phyloP scores from a whole-genome alignment of 2,113 vertebrate species.

The Todiramphus chloris region DNA sequence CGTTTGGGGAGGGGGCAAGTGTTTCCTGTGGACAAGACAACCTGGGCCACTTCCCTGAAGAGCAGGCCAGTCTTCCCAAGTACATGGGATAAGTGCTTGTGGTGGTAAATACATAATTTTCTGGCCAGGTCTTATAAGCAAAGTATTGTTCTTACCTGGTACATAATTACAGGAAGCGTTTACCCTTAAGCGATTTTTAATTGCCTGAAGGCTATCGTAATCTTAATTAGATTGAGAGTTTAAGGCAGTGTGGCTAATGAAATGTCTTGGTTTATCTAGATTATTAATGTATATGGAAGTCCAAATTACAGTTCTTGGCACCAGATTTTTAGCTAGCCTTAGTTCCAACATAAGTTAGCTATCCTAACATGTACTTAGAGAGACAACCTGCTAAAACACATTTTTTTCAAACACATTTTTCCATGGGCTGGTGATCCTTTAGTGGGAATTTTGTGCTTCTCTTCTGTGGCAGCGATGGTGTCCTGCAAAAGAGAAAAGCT shows the following conservation, averaged over 20 bases:
- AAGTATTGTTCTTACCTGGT: not conserved
- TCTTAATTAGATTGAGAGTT: not conserved
- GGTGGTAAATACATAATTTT: not conserved
- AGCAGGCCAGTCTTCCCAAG: not conserved
- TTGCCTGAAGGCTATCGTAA: not conserved
- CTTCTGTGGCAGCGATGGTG: not conserved
- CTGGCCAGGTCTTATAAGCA: not conserved
- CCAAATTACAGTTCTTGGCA: not conserved
- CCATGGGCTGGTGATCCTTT: not conserved
- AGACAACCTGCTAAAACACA: not conserved
- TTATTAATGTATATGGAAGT: not conserved
- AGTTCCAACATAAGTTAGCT: not conserved
- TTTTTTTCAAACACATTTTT: not conserved
- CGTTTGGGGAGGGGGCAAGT: fast-evolving
- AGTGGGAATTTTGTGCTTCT: not conserved
- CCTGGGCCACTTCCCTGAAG: not conserved
- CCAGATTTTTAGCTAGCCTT: not conserved
- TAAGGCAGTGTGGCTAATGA: constrained; percentile 3
- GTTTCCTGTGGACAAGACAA: fast-evolving
- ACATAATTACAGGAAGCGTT: constrained; percentile 7
- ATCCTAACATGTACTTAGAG: not conserved
- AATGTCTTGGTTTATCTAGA: not conserved
- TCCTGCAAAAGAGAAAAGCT: not conserved
- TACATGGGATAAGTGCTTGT: not conserved
- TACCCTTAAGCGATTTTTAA: constrained; percentile 8